A percentile compares a stretch with the other conserved stretches of the same genome.
Conservation (phyloP, 2,113 vertebrate species). For the Mirza zaza region DNA sequence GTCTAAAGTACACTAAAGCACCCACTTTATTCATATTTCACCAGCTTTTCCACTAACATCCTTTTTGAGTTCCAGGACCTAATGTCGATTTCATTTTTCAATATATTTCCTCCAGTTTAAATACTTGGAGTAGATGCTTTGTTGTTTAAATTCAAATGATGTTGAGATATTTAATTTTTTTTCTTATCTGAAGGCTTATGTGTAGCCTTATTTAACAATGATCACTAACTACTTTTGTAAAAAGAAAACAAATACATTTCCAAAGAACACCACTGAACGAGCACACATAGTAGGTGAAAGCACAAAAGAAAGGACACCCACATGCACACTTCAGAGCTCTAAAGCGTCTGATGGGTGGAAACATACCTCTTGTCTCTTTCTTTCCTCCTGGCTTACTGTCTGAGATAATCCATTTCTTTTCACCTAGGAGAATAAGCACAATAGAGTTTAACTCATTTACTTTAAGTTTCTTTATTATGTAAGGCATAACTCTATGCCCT, state of each 20-base stretch:
- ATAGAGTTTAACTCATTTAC: background rate
- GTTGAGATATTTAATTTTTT: background rate
- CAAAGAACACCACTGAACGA: background rate
- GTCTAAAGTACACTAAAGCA: background rate
- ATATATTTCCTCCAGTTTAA: constrained; percentile 4
- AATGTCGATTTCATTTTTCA: background rate
- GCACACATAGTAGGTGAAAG: background rate
- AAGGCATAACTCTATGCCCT: background rate
- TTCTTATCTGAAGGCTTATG: background rate
- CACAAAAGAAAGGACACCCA: background rate
- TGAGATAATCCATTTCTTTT: constrained; percentile 92
- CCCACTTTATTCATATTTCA: background rate
- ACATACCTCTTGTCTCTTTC: constrained; percentile 95
- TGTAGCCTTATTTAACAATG: background rate
- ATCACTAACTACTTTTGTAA: background rate
- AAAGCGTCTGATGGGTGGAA: background rate
- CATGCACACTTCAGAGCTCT: background rate
- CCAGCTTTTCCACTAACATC: background rate
- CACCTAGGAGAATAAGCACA: constrained; percentile 85
- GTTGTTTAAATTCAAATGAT: background rate
- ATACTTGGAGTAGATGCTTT: background rate
- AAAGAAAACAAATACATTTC: background rate
- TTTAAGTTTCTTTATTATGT: background rate
- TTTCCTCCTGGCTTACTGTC: constrained; percentile 90
- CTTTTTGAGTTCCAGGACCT: background rate